A percentile compares a stretch with the other conserved stretches of the same genome.
These are phyloP conservation scores for Trachelus iudaicus DNA, from an alignment of 2,888 invertebrate species.

Conservation along the genomic window DNA sequence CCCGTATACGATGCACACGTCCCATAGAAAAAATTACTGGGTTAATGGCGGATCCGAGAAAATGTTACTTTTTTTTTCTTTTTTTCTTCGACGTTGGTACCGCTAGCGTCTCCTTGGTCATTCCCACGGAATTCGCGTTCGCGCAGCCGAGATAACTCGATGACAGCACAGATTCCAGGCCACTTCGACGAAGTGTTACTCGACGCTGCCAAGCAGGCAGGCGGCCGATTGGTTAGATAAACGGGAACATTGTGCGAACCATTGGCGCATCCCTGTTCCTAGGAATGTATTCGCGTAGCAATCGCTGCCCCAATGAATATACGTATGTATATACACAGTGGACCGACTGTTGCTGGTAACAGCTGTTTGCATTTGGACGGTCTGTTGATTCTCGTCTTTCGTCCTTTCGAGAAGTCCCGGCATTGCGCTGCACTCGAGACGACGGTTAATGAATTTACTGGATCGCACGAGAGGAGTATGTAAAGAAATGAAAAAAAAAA, in stretches of 20 bases:
- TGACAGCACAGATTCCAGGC: slow-evolving; percentile 27
- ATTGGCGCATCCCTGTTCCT: not conserved
- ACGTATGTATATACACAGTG: not conserved
- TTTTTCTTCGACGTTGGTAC: not conserved
- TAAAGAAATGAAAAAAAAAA: too few species aligned
- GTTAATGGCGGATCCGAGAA: not conserved
- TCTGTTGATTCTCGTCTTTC: slow-evolving; percentile 20
- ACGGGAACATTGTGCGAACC: not conserved
- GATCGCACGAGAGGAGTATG: not conserved
- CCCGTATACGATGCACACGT: not conserved
- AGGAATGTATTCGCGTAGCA: not conserved
- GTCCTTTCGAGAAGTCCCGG: not conserved
- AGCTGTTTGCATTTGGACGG: slow-evolving; percentile 41
- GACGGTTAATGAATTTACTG: slow-evolving; percentile 1
- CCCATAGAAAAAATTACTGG: not conserved
- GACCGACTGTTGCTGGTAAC: slow-evolving; percentile 19
- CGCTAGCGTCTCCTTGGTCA: not conserved
- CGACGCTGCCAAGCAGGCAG: not conserved
- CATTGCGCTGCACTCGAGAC: not conserved
- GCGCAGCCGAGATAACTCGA: slow-evolving; percentile 10
- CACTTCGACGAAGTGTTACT: not conserved
- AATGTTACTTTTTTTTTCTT: not conserved
- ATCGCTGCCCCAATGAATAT: not conserved
- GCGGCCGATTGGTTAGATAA: not conserved
- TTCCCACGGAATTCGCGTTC: slow-evolving; percentile 11